These are phyloP conservation scores for Sphaeramia orbicularis DNA, from an alignment of 2,797 vertebrate species.

Conservation along the genomic window DNA sequence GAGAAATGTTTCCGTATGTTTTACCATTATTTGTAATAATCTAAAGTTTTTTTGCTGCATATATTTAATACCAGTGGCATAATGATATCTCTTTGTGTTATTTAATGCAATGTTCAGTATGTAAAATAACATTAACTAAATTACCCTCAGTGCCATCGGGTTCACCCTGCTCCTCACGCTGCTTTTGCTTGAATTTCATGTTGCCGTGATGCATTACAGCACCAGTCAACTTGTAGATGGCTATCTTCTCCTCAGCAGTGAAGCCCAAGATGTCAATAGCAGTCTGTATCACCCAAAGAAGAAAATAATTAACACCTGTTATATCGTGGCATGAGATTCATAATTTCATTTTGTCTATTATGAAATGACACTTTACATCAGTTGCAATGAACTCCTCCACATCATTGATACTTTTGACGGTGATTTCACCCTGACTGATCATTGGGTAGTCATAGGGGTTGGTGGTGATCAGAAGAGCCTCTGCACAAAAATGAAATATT, in stretches of 20 bases:
- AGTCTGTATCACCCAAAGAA: constrained; percentile 72
- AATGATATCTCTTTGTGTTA: no score
- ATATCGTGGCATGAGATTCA: no score
- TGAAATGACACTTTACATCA: constrained; percentile 88
- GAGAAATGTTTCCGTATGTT: no score
- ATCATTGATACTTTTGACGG: constrained; percentile 90
- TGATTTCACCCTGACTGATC: constrained; percentile 91
- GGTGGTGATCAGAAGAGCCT: constrained; percentile 90
- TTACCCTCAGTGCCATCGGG: constrained; percentile 81
- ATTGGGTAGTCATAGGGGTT: constrained; percentile 91
- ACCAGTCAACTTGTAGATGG: constrained; percentile 89
- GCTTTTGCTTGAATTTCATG: constrained; percentile 90
- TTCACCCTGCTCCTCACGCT: constrained; percentile 83
- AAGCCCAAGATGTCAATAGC: constrained; percentile 90
- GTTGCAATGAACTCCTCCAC: constrained; percentile 73
- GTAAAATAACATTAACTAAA: no score
- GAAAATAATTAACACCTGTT: no score
- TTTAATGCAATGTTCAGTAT: no score
- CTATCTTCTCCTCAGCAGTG: constrained; percentile 82
- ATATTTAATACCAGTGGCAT: no score
- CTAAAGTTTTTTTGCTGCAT: no score
- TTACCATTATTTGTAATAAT: no score
- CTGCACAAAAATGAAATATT: constrained; percentile 61
- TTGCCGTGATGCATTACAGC: constrained; percentile 89
- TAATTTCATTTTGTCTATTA: no score